A percentile compares a stretch with the other conserved stretches of the same genome.
phyloP scores from a whole-genome alignment of 1,140 invertebrate genomes.

The Cydia strobilella region DNA sequence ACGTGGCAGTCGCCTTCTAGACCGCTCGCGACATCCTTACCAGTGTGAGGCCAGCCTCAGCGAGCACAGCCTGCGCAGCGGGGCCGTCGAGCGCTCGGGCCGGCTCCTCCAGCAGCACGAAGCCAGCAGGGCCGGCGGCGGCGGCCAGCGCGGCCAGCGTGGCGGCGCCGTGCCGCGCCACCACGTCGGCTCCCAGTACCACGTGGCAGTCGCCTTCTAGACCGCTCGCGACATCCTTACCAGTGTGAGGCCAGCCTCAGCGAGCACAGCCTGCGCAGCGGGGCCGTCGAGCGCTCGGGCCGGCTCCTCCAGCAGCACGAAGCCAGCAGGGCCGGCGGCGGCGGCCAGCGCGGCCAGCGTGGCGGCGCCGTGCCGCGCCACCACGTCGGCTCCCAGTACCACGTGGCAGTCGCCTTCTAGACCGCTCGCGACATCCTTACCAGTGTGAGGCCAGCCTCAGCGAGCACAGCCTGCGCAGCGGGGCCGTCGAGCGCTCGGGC shows the following conservation, averaged over 20 bases:
- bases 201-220: conserved; percentile 85
- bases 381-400: conserved; percentile 82
- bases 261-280: conserved; percentile 75
- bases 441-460: conserved; percentile 69
- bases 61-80: conserved; percentile 75
- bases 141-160: conserved; percentile 81
- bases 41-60: conserved; percentile 69
- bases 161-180: conserved; percentile 77
- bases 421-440: conserved; percentile 67
- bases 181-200: conserved; percentile 82
- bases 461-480: conserved; percentile 75
- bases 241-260: conserved; percentile 69
- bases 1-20: conserved; percentile 85
- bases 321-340: conserved; percentile 86
- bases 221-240: conserved; percentile 67
- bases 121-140: conserved; percentile 86
- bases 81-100: conserved; percentile 78
- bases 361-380: conserved; percentile 77
- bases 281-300: conserved; percentile 78
- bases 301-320: conserved; percentile 89
- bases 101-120: conserved; percentile 89
- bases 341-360: conserved; percentile 81
- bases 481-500: conserved; percentile 78
- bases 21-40: conserved; percentile 67
- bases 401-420: conserved; percentile 85